Evolutionary conservation across 2,797 vertebrate species (phyloP), one percentile per base, ranked within the genome.

Genomic region (Catostomus latipinnis): DNA sequence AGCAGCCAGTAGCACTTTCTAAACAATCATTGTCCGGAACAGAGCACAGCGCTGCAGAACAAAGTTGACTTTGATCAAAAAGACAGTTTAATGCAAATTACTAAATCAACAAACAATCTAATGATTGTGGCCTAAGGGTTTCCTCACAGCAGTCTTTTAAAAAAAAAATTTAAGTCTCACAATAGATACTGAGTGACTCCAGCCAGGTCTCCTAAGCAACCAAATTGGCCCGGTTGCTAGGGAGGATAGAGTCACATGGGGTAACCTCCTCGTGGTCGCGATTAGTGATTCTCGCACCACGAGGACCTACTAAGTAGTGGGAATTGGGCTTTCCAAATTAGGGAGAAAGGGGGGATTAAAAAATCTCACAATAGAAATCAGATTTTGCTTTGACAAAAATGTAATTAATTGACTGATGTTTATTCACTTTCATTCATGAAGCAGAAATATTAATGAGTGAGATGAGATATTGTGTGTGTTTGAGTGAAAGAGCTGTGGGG

Each of bases 1-100:
- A 60, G 82, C 65, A 86, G 89, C 89, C 89, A 90, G 86, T 67
- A 82, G 83, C 6, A 10, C 53, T 70, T 61, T 57, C 87, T 85
- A 86, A 91, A 89, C 88, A 89, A 87, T 90, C 86, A 84, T 86
- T 90, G 89, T 91, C 86, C 82, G 12, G 73, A 72, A 70, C 76
- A 68, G 78, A 81, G 66, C 52, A n/a, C 12, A 56, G 45, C 61
- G 65, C 8, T 71, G 10, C 22, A 82, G 60, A 75, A 68, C 52
- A 76, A 48, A 48, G 10, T 60, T 82, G 48, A 49, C 43, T 48
- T 60, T 62, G 34, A 34, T 34, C 34, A 70, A 57, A 67, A 53
- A 56, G 63, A 66, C 8, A 52, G 50, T 63, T 63, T 63, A 34
- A 34, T 34, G 52, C n/a, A 61, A 60, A 75, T 63, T 16, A 18